Evolutionary conservation across 2,888 invertebrate genomes (phyloP).

Genomic region (Luffia ferchaultella): DNA sequence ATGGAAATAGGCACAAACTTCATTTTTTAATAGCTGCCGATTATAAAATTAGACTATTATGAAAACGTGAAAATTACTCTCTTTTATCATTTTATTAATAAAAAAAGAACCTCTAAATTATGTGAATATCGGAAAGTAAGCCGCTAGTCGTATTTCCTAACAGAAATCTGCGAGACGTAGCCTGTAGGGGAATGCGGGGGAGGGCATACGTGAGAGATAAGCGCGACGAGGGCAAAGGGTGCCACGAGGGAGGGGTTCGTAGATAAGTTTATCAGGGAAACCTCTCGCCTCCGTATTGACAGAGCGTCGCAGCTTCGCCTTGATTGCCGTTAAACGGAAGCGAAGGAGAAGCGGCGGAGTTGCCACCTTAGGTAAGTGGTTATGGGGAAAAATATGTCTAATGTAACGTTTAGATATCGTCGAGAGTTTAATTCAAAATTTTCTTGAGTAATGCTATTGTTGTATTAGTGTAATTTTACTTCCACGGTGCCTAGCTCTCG

Average conservation of each 20-base stretch:
- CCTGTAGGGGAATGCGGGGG: background rate
- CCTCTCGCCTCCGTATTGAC: conserved; percentile 63
- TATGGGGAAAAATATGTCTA: conserved; percentile 17
- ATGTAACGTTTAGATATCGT: too few species aligned
- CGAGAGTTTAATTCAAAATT: too few species aligned
- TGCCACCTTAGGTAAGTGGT: conserved; percentile 28
- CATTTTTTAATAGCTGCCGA: too few species aligned
- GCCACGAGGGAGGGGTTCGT: conserved; percentile 24
- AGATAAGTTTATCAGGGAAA: conserved; percentile 64
- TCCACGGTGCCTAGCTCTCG: too few species aligned
- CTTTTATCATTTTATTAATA: too few species aligned
- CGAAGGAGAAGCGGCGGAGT: conserved; percentile 36
- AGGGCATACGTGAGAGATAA: conserved; percentile 53
- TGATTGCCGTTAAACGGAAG: conserved; percentile 61
- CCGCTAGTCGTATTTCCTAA: background rate
- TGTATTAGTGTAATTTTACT: too few species aligned
- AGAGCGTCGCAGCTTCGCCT: conserved; percentile 54
- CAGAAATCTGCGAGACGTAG: background rate
- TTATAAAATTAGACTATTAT: too few species aligned
- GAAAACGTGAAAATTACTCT: too few species aligned
- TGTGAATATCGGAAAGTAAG: conserved; percentile 1
- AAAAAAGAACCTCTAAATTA: background rate
- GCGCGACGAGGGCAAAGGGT: conserved; percentile 36
- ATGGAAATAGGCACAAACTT: too few species aligned
- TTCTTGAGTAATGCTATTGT: too few species aligned